Conservation (phyloP, 2,888 invertebrate genomes). For the Nezara viridula region DNA sequence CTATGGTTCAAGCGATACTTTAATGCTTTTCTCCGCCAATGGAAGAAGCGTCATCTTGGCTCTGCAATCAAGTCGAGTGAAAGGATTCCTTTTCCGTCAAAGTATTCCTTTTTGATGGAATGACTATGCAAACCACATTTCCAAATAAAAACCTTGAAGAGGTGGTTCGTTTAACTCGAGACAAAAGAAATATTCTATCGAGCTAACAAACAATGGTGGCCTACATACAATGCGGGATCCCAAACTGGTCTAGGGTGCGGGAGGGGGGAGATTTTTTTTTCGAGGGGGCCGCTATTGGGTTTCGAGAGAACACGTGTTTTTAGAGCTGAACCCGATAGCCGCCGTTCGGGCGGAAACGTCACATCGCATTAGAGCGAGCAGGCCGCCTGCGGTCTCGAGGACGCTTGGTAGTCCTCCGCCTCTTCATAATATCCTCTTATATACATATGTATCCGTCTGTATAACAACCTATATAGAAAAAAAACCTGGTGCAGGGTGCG, state of each 20-base stretch:
- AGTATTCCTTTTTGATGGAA: too few species aligned
- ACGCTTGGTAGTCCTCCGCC: neutral
- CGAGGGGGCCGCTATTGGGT: slow-evolving; percentile 19
- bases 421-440: neutral
- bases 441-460: neutral
- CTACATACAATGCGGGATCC: slow-evolving; percentile 30
- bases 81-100: too few species aligned
- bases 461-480: neutral
- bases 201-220: slow-evolving; percentile 32
- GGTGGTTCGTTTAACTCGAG: neutral
- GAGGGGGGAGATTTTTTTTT: slow-evolving; percentile 8
- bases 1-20: too few species aligned
- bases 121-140: too few species aligned
- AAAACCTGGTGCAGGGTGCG: too few species aligned
- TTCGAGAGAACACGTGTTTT: slow-evolving; percentile 45
- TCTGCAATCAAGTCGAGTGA: too few species aligned
- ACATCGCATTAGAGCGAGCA: neutral
- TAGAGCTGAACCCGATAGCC: slow-evolving; percentile 36
- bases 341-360: slow-evolving; percentile 35
- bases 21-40: too few species aligned
- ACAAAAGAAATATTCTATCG: slow-evolving; percentile 31
- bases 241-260: slow-evolving; percentile 17
- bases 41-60: too few species aligned
- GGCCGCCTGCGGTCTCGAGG: neutral
- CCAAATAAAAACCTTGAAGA: neutral